A percentile compares a stretch with the other conserved stretches of the same genome.
phyloP scores from a whole-genome alignment of 2,797 vertebrate species.

The Synanceia verrucosa region DNA sequence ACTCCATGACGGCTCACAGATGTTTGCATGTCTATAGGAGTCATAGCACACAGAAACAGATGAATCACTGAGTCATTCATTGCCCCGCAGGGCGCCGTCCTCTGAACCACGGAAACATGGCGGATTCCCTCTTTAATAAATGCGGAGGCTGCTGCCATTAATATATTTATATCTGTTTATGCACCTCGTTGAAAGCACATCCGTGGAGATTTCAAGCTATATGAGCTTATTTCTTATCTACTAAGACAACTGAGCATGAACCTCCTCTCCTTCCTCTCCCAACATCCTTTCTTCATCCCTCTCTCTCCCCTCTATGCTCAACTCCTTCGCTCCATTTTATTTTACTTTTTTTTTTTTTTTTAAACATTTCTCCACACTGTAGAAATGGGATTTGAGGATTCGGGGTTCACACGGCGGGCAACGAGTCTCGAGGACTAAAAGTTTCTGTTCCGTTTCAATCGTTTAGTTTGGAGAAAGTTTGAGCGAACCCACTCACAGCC shows the following conservation, averaged over 20 bases:
- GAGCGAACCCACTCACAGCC: slow-evolving; percentile 60
- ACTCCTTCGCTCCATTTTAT: slow-evolving; percentile 30
- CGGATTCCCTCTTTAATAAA: slow-evolving; percentile 71
- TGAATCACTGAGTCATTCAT: slow-evolving; percentile 62
- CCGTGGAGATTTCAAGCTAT: slow-evolving; percentile 79
- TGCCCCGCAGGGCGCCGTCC: slow-evolving; percentile 63
- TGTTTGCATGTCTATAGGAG: slow-evolving; percentile 41
- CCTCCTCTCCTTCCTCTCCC: slow-evolving; percentile 28
- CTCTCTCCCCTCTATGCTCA: slow-evolving; percentile 13
- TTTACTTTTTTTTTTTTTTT: neutral
- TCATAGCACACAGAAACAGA: slow-evolving; percentile 28
- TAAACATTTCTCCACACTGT: slow-evolving; percentile 55
- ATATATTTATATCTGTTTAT: slow-evolving; percentile 76
- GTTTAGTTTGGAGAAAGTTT: slow-evolving; percentile 65
- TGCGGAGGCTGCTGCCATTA: slow-evolving; percentile 62
- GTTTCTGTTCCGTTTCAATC: slow-evolving; percentile 66
- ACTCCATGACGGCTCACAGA: slow-evolving; percentile 52
- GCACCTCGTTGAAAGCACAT: slow-evolving; percentile 72
- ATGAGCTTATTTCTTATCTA: slow-evolving; percentile 81
- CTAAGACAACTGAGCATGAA: slow-evolving; percentile 64
- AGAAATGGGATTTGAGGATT: slow-evolving; percentile 75
- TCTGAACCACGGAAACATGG: slow-evolving; percentile 51
- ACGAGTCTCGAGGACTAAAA: slow-evolving; percentile 67
- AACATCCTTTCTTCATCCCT: slow-evolving; percentile 23
- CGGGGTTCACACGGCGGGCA: slow-evolving; percentile 79